Evolutionary conservation across 2,888 invertebrate species (phyloP), one percentile per base, ranked within the genome.

Genomic region (Serripes groenlandicus): DNA sequence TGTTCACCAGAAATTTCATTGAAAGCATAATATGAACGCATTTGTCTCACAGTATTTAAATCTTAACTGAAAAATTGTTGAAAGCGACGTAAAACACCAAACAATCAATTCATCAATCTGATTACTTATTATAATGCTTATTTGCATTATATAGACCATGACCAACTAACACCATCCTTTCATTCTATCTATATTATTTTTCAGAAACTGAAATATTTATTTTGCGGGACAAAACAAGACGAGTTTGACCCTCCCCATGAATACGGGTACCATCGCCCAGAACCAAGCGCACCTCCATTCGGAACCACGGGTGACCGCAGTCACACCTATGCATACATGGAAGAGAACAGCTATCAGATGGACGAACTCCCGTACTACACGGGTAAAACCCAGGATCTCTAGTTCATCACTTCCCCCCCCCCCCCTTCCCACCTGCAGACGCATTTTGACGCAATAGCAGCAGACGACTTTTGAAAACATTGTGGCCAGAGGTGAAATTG

Each of bases 241-340:
- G 62, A 69, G 0, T 81, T 81, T 21, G 84, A 87, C 58, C 85
- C 87, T 28, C 85, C 88, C 7, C 70, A 84, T 15, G 85, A 85
- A 23, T 88, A 85, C 11, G 88, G 88, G 28, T 89, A 88, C 30
- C 90, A 85, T 34, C 75, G 87, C 30, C 90, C 92, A 0, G 92
- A 92, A 75, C 92, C 92, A 0, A 92, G 89, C 23, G 92, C 91
- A 7, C 92, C 92, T 5, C 92, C 92, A 9, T 91, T 90, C 78
- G 89, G 89, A 74, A 87, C 88, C 68, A 87, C 84, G 21, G 86
- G 89, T 75, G 87, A 86, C 26, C n/a, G 37, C 35, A 34, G 37
- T 0, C 82, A 86, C 66, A 82, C 86, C 21, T 92, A 91, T 78
- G 87, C 89, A 0, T 88, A 86, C 78, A 83, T 91, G 85, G 91